These are phyloP conservation scores for Leptonema lineaticorne DNA, from an alignment of 1,140 invertebrate genomes.

Conservation along the genomic window DNA sequence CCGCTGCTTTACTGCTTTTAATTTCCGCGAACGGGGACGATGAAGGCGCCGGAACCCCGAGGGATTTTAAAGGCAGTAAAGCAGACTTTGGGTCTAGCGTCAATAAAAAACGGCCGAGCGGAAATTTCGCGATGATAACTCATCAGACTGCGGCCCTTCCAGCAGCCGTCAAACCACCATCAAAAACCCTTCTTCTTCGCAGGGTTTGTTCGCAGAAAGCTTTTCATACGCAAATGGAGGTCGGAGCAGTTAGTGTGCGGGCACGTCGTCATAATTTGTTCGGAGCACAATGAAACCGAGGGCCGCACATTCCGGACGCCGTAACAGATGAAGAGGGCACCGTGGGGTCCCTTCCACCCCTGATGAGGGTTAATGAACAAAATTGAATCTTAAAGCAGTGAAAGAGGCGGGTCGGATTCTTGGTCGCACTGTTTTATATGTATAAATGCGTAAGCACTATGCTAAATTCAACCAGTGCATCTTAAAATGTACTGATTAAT, in stretches of 20 bases:
- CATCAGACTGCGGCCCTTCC: slow-evolving; percentile 15
- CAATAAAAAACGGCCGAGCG: slow-evolving; percentile 41
- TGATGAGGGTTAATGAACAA: slow-evolving; percentile 42
- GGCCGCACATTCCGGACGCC: slow-evolving; percentile 29
- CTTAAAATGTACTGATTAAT: too few species aligned
- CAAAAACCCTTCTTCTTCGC: slow-evolving; percentile 33
- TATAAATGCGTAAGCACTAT: too few species aligned
- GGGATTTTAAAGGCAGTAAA: slow-evolving; percentile 35
- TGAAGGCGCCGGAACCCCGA: background rate
- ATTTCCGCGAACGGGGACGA: slow-evolving; percentile 37
- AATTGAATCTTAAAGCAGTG: slow-evolving; percentile 40
- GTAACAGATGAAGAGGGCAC: slow-evolving; percentile 18
- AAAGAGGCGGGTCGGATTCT: slow-evolving; percentile 18
- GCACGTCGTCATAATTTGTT: slow-evolving; percentile 42
- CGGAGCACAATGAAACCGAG: slow-evolving; percentile 33
- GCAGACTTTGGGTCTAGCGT: slow-evolving; percentile 17
- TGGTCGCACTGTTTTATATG: too few species aligned
- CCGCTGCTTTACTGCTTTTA: slow-evolving; percentile 39
- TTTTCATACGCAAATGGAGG: slow-evolving; percentile 36
- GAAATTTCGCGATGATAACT: slow-evolving; percentile 40
- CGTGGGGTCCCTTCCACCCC: background rate
- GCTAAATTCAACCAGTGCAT: too few species aligned
- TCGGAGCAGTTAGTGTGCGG: slow-evolving; percentile 29
- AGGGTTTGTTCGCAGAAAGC: background rate
- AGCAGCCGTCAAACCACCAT: slow-evolving; percentile 9